Percentiles rank a stretch among this genome's conserved stretches.
phyloP scores from a whole-genome alignment of 92 coral and sea anemone genomes.

The Bergia puertoricense region DNA sequence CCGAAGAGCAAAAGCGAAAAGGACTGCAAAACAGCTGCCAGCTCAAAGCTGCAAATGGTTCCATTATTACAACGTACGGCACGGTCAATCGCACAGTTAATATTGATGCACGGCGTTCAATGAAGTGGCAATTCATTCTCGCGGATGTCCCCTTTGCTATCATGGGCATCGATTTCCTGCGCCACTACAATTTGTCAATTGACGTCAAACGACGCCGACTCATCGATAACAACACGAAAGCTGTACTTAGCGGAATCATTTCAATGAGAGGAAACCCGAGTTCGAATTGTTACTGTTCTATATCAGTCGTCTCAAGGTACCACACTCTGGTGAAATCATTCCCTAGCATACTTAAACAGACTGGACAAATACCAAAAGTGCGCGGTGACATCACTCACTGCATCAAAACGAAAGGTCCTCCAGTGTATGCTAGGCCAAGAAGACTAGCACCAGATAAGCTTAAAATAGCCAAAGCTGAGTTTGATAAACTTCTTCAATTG shows the following conservation, averaged over 20 bases:
- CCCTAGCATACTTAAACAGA: too few relatives aligned
- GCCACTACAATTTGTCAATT: conserved; percentile 3
- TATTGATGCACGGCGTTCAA: too few relatives aligned
- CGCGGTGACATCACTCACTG: neutral
- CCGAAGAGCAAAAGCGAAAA: neutral
- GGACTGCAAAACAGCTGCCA: neutral
- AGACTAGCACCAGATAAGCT: conserved; percentile 38
- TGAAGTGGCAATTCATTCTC: neutral
- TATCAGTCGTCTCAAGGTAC: too few relatives aligned
- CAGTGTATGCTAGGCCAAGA: conserved; percentile 30
- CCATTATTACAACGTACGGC: neutral
- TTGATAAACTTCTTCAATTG: conserved; percentile 35
- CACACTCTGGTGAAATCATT: too few relatives aligned
- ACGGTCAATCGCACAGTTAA: conserved; percentile 8
- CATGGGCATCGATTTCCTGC: neutral
- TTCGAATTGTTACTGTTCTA: too few relatives aligned
- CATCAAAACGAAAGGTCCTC: conserved; percentile 29
- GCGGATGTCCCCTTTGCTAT: conserved; percentile 12
- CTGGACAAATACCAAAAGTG: neutral
- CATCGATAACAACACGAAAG: conserved; percentile 13
- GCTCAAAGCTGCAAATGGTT: conserved; percentile 14
- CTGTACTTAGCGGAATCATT: neutral
- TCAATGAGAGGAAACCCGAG: too few relatives aligned
- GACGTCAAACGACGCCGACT: conserved; percentile 1
- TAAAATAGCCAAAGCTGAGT: conserved; percentile 37